A percentile compares a stretch with the other conserved stretches of the same genome.
phyloP scores from a whole-genome alignment of 2,113 vertebrate genomes.

The Polypterus bichir region DNA sequence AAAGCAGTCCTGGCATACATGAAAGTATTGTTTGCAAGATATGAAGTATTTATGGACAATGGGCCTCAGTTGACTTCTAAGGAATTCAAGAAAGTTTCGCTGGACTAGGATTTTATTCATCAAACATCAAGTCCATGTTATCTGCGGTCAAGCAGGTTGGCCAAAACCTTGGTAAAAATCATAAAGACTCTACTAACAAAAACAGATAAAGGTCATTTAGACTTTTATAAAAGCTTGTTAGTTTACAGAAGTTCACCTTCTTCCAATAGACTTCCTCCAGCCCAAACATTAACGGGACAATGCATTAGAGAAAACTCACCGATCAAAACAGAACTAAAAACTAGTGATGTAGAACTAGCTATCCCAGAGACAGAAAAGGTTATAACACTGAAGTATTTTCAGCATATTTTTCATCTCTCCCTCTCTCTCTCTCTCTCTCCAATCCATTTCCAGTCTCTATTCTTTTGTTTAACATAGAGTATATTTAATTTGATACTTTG shows the following conservation, averaged over 20 bases:
- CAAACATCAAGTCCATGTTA: slow-evolving; percentile 15
- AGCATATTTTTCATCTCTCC: too few relatives aligned
- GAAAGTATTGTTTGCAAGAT: slow-evolving; percentile 11
- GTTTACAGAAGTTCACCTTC: slow-evolving; percentile 15
- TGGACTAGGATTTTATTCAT: slow-evolving; percentile 17
- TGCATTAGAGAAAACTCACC: slow-evolving; percentile 9
- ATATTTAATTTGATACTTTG: too few relatives aligned
- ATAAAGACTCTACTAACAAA: slow-evolving; percentile 21
- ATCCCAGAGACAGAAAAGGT: too few relatives aligned
- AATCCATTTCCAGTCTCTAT: too few relatives aligned
- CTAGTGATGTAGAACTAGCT: too few relatives aligned
- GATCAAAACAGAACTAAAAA: slow-evolving; percentile 12
- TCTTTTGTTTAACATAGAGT: too few relatives aligned
- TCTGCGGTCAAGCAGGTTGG: slow-evolving; percentile 13
- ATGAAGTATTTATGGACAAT: slow-evolving; percentile 15
- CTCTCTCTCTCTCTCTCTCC: too few relatives aligned
- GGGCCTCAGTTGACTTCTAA: slow-evolving; percentile 13
- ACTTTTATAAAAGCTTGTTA: slow-evolving; percentile 10
- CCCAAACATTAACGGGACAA: slow-evolving; percentile 18
- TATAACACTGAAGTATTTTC: too few relatives aligned
- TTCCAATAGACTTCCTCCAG: slow-evolving; percentile 17
- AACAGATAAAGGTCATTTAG: slow-evolving; percentile 5
- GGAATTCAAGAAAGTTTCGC: slow-evolving; percentile 12
- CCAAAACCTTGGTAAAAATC: slow-evolving; percentile 14
- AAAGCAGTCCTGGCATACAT: slow-evolving; percentile 16